Conservation (phyloP, 2,797 vertebrate species). For the Okamejei kenojei region DNA sequence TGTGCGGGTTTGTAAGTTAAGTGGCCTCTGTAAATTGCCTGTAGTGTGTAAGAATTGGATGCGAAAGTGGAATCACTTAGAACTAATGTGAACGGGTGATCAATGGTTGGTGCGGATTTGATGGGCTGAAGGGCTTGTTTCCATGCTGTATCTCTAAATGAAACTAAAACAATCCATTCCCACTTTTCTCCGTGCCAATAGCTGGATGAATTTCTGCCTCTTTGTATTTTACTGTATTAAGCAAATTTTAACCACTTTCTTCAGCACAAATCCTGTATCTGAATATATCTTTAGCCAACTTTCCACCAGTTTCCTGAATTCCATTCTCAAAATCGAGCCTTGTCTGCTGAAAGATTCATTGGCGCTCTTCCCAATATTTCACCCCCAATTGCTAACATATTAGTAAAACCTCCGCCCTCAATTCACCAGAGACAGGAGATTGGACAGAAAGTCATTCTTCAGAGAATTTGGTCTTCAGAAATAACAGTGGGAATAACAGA, state of each 20-base stretch:
- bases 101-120: too few species aligned
- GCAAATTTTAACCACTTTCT: neutral
- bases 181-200: neutral
- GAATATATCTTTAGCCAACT: neutral
- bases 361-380: neutral
- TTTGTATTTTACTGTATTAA: neutral
- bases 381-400: neutral
- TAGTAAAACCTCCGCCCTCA: neutral
- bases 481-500: neutral
- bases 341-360: neutral
- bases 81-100: too few species aligned
- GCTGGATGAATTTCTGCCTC: neutral
- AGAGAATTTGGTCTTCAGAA: neutral
- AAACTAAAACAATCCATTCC: too few species aligned
- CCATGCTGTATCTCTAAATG: too few species aligned
- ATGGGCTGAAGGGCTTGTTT: too few species aligned
- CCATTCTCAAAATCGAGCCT: neutral
- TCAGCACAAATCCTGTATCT: neutral
- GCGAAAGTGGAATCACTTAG: too few species aligned
- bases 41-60: too few species aligned
- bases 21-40: too few species aligned
- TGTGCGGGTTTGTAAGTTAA: too few species aligned
- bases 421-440: neutral
- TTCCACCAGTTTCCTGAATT: constrained; percentile 7
- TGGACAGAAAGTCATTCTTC: neutral